Percentiles rank a stretch among this genome's conserved stretches.
Conservation (phyloP, 2,113 vertebrate species). For the Proteles cristata region DNA sequence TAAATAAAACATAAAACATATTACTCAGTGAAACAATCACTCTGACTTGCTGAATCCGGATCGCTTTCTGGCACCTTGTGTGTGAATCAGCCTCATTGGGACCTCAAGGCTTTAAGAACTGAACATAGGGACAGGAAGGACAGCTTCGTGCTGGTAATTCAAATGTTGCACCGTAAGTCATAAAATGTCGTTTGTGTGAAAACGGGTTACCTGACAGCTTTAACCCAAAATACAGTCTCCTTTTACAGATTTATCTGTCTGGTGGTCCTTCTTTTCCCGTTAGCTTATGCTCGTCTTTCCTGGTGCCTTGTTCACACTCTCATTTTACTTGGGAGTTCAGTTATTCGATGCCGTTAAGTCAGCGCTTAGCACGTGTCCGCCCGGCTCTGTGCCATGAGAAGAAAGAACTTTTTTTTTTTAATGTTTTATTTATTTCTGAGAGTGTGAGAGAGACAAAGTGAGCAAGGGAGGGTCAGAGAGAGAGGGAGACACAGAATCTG, state of each 20-base stretch:
- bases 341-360: no score
- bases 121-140: not conserved
- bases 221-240: no score
- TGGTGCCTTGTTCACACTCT: not conserved
- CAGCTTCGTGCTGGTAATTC: rapidly evolving
- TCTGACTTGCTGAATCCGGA: not conserved
- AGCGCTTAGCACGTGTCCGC: not conserved
- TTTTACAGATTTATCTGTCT: not conserved
- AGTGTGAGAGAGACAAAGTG: no score
- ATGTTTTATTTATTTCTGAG: no score
- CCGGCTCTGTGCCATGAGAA: rapidly evolving
- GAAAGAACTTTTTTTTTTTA: not conserved
- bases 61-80: not conserved
- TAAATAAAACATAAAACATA: not conserved
- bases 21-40: not conserved
- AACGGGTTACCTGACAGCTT: not conserved
- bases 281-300: not conserved
- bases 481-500: no score
- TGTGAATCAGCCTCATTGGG: not conserved
- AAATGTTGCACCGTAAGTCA: rapidly evolving
- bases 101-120: not conserved
- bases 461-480: no score
- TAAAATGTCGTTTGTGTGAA: not conserved
- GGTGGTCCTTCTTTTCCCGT: not conserved
- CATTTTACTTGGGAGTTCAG: not conserved